phyloP scores from a whole-genome alignment of 2,888 invertebrate species.

The Meteorus cinctellus region DNA sequence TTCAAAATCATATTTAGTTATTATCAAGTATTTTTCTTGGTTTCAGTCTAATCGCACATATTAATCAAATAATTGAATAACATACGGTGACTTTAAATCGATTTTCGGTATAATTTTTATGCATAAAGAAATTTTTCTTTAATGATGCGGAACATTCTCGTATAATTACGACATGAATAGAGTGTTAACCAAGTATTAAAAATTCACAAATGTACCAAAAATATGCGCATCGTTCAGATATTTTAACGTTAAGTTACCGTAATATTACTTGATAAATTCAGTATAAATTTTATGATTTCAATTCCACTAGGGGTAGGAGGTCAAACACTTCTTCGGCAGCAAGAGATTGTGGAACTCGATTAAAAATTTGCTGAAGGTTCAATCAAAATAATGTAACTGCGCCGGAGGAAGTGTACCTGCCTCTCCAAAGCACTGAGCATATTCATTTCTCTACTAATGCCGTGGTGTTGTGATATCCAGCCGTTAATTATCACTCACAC shows the following conservation, averaged over 20 bases:
- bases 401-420: too few relatives aligned
- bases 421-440: too few relatives aligned
- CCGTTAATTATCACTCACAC: too few relatives aligned
- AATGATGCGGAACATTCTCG: background rate
- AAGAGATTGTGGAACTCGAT: too few relatives aligned
- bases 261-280: constrained; percentile 5
- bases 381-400: too few relatives aligned
- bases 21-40: background rate
- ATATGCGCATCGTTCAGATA: background rate
- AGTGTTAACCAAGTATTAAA: background rate
- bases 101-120: background rate
- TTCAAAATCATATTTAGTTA: background rate
- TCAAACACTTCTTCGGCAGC: too few relatives aligned
- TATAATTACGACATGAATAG: background rate
- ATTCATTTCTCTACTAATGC: too few relatives aligned
- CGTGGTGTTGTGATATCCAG: too few relatives aligned
- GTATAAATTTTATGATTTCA: constrained; percentile 1
- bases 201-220: constrained; percentile 8
- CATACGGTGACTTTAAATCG: background rate
- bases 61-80: background rate
- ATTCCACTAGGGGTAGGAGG: background rate
- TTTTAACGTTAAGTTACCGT: background rate
- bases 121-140: background rate
- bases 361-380: too few relatives aligned
- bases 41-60: background rate